phyloP scores from a whole-genome alignment of 2,888 invertebrate genomes.

The Nomada ruficornis region DNA sequence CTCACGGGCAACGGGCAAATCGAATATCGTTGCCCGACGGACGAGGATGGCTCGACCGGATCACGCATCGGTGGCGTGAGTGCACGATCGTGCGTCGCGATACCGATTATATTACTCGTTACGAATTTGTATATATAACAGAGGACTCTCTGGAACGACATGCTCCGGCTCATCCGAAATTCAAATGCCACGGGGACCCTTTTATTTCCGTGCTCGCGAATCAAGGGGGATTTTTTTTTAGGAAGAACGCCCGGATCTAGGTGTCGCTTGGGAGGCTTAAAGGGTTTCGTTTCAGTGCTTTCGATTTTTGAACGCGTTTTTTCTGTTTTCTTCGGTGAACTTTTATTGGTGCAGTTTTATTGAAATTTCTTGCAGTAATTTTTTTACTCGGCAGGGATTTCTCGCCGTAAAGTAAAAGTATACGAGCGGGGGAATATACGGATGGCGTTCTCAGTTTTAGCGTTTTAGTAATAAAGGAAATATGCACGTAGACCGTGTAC shows the following conservation, averaged over 20 bases:
- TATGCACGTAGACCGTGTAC: no score
- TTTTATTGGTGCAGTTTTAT: not conserved
- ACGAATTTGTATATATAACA: constrained; percentile 50
- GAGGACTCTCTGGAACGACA: constrained; percentile 1
- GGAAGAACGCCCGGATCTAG: not conserved
- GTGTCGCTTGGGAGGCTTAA: constrained; percentile 2
- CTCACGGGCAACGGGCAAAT: constrained; percentile 71
- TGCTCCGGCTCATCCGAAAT: constrained; percentile 38
- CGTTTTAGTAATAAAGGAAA: no score
- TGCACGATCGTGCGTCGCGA: constrained; percentile 53
- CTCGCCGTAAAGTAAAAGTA: no score
- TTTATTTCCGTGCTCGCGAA: constrained; percentile 15
- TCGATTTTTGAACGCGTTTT: not conserved
- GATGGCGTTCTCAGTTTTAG: no score
- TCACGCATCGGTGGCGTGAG: constrained; percentile 66
- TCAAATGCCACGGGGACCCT: constrained; percentile 33
- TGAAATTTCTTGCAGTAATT: not conserved
- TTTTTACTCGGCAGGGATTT: no score
- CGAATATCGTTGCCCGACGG: constrained; percentile 65
- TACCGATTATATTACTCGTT: constrained; percentile 69
- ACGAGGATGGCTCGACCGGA: constrained; percentile 61
- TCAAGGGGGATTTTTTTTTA: constrained; percentile 9
- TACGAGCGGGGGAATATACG: no score
- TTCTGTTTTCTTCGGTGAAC: not conserved
- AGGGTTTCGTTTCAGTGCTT: not conserved